Base-by-base conservation (phyloP, 2,113 vertebrate species). In the Butorides virescens region DNA sequence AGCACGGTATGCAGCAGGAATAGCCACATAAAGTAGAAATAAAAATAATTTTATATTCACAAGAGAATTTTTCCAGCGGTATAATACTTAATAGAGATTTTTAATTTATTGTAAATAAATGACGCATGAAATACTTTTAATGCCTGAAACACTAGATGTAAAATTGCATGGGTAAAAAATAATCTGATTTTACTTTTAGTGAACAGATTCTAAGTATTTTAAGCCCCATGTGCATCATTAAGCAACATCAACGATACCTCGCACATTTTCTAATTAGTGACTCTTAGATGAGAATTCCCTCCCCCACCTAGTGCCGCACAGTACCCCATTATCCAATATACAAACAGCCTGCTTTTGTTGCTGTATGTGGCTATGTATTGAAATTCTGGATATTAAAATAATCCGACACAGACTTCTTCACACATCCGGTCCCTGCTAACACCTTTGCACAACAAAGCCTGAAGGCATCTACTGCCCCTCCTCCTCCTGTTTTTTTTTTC, bases 21-120 rank as follows among this genome's bases (percentile, higher is more conserved):
- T 3, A 42, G 79, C 49, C 74, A 8, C 52, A 39, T 36, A 39
- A 34, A 66, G 46, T 3, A 61, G 66, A 42, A 73, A 92, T 72
- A 85, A 87, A 84, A 91, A 62, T 19, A 4, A 66, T 62, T 91
- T 79, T 5, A 75, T 49, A 55, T 52, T 79, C 77, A 27, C 29
- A 78, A 81, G 13, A 56, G 47, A 68, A 46, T 78, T 79, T 85
- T 88, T 14, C 34, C 72, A 82, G 86, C 3, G 0, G 56, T 79
- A 36, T 55, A 81, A 67, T 70, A 47, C 23, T 76, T 30, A 81
- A 71, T 70, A 15, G 74, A 82, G 74, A 53, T 90, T 91, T 94
- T 93, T 95, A 95, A 96, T 96, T 92, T 82, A 79, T 76, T 59
- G 78, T 62, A 26, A 94, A 86, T 55, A 95, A 96, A 94, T 66